phyloP scores from a whole-genome alignment of 2,113 vertebrate genomes.

The Grammomys surdaster region DNA sequence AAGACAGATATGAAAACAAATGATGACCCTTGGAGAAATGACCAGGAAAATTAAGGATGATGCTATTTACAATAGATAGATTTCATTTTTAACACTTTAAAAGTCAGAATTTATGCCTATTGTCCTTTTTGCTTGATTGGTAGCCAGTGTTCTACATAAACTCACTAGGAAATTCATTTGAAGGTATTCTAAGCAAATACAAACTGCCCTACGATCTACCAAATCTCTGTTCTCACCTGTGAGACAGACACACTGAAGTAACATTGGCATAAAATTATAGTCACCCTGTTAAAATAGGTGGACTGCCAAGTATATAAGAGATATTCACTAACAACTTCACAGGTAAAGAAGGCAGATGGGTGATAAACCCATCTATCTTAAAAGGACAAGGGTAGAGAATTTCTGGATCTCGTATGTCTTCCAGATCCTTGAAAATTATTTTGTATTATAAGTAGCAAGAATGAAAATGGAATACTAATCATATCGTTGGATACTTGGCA shows the following conservation, averaged over 20 bases:
- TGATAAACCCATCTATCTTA: background rate
- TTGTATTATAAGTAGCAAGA: background rate
- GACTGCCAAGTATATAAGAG: background rate
- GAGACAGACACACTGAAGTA: background rate
- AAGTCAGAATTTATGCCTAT: background rate
- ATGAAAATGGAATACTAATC: background rate
- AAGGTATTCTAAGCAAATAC: background rate
- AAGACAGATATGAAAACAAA: background rate
- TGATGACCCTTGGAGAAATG: background rate
- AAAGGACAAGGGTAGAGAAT: background rate
- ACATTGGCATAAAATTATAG: background rate
- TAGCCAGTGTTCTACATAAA: background rate
- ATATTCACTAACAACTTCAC: background rate
- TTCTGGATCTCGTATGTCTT: background rate
- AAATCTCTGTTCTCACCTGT: background rate
- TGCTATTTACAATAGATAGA: background rate
- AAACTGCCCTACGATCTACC: background rate
- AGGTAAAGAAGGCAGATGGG: background rate
- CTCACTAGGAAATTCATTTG: background rate
- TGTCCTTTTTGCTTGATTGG: background rate
- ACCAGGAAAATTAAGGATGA: background rate
- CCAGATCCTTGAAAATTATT: background rate
- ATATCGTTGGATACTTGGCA: background rate
- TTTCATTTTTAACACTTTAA: background rate
- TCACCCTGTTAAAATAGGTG: background rate